Base-by-base conservation (phyloP, 1,140 invertebrate genomes). In the Marisa cornuarietis region DNA sequence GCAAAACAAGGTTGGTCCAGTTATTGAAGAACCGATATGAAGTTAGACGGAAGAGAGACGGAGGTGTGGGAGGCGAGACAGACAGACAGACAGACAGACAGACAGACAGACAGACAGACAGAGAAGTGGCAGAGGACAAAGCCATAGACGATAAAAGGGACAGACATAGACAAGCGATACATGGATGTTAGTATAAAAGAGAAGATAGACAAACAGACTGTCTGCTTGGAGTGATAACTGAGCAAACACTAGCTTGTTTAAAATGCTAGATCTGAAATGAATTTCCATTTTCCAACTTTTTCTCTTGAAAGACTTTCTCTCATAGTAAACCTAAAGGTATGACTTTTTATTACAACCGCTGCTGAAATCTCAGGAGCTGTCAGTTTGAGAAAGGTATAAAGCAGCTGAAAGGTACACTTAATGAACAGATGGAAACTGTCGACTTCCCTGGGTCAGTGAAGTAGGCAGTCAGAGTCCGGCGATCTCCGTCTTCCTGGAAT, bases 391-490 rank as follows among this genome's bases (percentile, higher is more conserved):
- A 20, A 20, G 20, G 24, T 51, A 11, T 42, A 6, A 16, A 18
- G 5, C 9, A 49, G 31, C 20, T 20, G 4, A 7, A n/a, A 24
- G 22, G 9, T 71, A 31, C 1, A 14, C 69, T 42, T 42, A 42
- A 6, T 42, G 2, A 42, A 42, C 31, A 42, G 31, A 42, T 1
- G 14, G 22, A 42, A 71, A 20, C 22, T 51, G 6, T 0, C 16
- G 11, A 72, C 62, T 79, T 75, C 86, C 86, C 73, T 58, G 86
- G 86, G 61, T 84, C 65, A 8, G 82, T 81, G 73, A 87, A 87
- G 73, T 87, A 87, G 8, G 85, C 85, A 20, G 86, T 84, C 16
- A 86, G 73, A n/a, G 81, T 81, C 22, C 80, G 76, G 26, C 61
- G 73, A 71, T 69, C 65, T 52, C 82, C 74, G 52, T 85, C 73